These are phyloP conservation scores for Spodoptera litura DNA, from an alignment of 1,140 invertebrate genomes.

Conservation along the genomic window DNA sequence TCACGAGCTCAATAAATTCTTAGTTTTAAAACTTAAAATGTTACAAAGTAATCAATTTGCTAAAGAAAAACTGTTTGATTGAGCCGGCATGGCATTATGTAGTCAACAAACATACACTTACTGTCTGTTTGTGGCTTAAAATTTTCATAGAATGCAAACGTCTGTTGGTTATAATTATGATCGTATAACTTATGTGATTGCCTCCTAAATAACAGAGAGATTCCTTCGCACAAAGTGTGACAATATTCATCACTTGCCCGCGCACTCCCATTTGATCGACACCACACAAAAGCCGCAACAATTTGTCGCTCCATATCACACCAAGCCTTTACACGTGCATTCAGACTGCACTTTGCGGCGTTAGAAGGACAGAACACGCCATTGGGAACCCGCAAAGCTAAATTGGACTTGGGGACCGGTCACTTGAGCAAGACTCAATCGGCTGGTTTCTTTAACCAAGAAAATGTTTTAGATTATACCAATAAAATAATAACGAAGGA, in stretches of 20 bases:
- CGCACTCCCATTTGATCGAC: slow-evolving; percentile 33
- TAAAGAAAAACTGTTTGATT: not conserved
- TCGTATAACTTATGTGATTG: too few species aligned
- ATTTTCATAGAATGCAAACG: too few species aligned
- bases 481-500: slow-evolving; percentile 34
- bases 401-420: slow-evolving; percentile 53
- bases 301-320: slow-evolving; percentile 46
- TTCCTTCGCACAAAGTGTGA: not conserved
- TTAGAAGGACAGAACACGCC: slow-evolving; percentile 49
- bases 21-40: not conserved
- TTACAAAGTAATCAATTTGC: too few species aligned
- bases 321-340: slow-evolving; percentile 35
- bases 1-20: not conserved
- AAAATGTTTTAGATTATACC: slow-evolving; percentile 48
- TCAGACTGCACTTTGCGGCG: slow-evolving; percentile 46
- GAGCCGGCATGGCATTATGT: not conserved
- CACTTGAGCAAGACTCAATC: slow-evolving; percentile 38
- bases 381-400: slow-evolving; percentile 49
- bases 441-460: slow-evolving; percentile 43
- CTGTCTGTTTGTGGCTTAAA: too few species aligned
- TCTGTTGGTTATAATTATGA: too few species aligned
- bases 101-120: too few species aligned
- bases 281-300: slow-evolving; percentile 39
- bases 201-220: not conserved
- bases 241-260: slow-evolving; percentile 18